These are phyloP conservation scores for Phengaris alcon DNA, from an alignment of 2,888 invertebrate genomes.

Conservation along the genomic window DNA sequence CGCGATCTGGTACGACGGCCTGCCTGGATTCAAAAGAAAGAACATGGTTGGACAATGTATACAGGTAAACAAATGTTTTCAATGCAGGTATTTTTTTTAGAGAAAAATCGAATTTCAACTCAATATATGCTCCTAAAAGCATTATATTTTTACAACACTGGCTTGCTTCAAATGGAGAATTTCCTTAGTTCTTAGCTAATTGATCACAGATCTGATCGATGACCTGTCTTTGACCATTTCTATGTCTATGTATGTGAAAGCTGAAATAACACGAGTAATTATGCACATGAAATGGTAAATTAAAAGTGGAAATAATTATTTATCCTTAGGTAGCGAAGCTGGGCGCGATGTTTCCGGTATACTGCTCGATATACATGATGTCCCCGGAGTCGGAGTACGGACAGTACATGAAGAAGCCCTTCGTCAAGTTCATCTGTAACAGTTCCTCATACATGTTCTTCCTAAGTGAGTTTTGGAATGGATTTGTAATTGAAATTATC, in stretches of 20 bases:
- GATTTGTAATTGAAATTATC: too few relatives aligned
- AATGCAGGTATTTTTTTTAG: too few relatives aligned
- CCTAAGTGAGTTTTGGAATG: conserved; percentile 85
- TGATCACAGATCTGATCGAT: too few relatives aligned
- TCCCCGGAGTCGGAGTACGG: conserved; percentile 94
- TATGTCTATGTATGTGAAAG: too few relatives aligned
- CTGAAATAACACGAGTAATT: too few relatives aligned
- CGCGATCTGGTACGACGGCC: conserved; percentile 97
- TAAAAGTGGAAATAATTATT: not conserved
- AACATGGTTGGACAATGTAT: conserved; percentile 92
- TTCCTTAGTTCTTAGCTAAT: too few relatives aligned
- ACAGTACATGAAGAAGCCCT: conserved; percentile 96
- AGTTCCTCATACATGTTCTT: conserved; percentile 97
- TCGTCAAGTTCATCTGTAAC: conserved; percentile 98
- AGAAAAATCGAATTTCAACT: too few relatives aligned
- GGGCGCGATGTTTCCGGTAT: conserved; percentile 95
- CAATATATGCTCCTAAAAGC: too few relatives aligned
- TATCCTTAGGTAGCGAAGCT: conserved; percentile 86
- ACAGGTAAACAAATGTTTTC: conserved; percentile 61
- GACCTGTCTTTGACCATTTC: too few relatives aligned
- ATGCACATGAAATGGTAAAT: too few relatives aligned
- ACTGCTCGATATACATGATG: conserved; percentile 94
- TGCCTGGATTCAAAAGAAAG: conserved; percentile 96
- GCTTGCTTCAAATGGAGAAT: too few relatives aligned
- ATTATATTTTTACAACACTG: too few relatives aligned